Percentiles rank a stretch among this genome's conserved stretches.
phyloP scores from a whole-genome alignment of 2,888 invertebrate genomes.

The Parapristionchus giblindavisi region DNA sequence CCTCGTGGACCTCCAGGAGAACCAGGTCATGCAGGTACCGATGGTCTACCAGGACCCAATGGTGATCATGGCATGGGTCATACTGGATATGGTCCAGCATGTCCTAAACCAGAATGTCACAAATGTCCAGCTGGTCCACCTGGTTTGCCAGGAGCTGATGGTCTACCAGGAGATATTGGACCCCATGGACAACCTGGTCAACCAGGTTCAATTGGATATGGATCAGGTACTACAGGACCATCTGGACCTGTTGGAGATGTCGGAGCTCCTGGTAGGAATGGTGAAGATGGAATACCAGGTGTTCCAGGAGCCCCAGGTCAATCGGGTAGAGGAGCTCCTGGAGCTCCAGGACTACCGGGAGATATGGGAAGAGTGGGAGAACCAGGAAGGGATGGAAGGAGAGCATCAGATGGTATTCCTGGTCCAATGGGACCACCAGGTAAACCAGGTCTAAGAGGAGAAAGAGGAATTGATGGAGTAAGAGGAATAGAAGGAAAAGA shows the following conservation, averaged over 20 bases:
- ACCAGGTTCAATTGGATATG: not conserved
- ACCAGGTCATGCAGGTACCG: not conserved
- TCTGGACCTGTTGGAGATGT: slow-evolving; percentile 5
- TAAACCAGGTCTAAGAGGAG: not conserved
- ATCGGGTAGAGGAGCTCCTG: not conserved
- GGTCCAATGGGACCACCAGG: not conserved
- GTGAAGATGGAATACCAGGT: not conserved
- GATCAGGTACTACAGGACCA: not conserved
- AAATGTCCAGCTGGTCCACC: slow-evolving; percentile 8
- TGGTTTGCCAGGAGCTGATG: slow-evolving; percentile 11
- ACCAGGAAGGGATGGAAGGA: no score
- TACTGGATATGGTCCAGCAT: not conserved
- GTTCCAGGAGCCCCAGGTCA: not conserved
- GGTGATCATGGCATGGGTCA: not conserved
- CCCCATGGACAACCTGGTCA: not conserved
- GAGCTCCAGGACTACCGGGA: slow-evolving; percentile 9
- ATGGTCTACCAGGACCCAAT: not conserved
- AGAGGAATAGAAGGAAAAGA: not conserved
- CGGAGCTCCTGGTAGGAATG: not conserved
- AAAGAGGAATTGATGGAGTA: not conserved
- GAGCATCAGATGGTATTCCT: not conserved
- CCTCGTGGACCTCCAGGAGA: not conserved
- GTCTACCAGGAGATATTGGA: not conserved
- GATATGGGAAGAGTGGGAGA: not conserved
- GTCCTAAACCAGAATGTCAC: slow-evolving; percentile 9